Base-by-base conservation (phyloP, 1,140 invertebrate species). In the Andrena cerasifolii region DNA sequence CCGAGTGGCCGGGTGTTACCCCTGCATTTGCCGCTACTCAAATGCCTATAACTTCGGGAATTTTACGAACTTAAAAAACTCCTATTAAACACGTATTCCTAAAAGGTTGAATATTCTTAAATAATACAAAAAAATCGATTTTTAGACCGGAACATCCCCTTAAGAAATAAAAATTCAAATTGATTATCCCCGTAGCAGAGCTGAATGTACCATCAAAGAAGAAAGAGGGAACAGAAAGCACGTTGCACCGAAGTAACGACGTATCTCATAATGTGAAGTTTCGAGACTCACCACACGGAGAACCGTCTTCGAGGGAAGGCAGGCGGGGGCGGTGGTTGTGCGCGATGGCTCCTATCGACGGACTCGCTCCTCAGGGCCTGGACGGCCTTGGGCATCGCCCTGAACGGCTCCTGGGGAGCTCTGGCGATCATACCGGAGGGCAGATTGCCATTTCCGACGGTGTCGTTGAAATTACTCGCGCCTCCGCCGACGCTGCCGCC, bases 201-300 rank as follows among this genome's bases (percentile, higher is more conserved):
- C n/a, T n/a, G n/a, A n/a, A n/a, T n/a, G n/a, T n/a, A n/a, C n/a
- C n/a, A n/a, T n/a, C n/a, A 40, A 62, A 33, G 21, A 5, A 21
- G 10, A 54, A 1, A 24, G 12, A 18, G 12, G 12, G 21, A 31
- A 0, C 16, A 24, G n/a, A n/a, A n/a, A n/a, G n/a, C n/a, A n/a
- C n/a, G n/a, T n/a, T n/a, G n/a, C n/a, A n/a, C n/a, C n/a, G n/a
- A n/a, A n/a, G n/a, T n/a, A n/a, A n/a, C n/a, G n/a, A n/a, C n/a
- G n/a, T n/a, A n/a, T n/a, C n/a, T n/a, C n/a, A n/a, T n/a, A n/a
- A 16, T 58, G 3, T 16, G 12, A 78, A 71, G 18, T 43, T 40
- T 18, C n/a, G 24, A 80, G 73, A 87, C 92, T 93, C 88, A 94
- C 93, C 93, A 94, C 61, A 94, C 93, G 72, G 93, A 94, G 81